Conservation (phyloP, 2,113 vertebrate genomes). For the Tenrec ecaudatus region DNA sequence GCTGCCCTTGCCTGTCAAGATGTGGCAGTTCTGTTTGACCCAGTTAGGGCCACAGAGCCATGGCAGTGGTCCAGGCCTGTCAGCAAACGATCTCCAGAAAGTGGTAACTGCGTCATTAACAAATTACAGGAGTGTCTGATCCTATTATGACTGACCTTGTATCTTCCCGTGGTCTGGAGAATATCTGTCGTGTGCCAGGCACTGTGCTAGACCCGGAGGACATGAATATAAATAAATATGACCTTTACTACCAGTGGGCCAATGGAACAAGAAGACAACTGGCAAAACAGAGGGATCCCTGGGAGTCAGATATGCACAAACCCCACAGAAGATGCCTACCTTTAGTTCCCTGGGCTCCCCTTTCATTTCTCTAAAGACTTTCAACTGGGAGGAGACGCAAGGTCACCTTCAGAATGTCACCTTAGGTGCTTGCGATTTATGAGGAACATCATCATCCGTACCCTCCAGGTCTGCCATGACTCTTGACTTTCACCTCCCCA, state of each 20-base stretch:
- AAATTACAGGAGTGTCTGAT: not conserved
- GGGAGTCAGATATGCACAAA: not conserved
- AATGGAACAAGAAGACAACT: not conserved
- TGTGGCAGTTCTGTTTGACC: no score
- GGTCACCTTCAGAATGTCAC: not conserved
- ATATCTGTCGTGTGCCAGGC: not conserved
- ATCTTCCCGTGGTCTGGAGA: not conserved
- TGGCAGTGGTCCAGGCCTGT: not conserved
- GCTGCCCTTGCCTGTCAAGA: not conserved
- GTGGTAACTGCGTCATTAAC: not conserved
- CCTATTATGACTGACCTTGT: not conserved
- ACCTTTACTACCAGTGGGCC: not conserved
- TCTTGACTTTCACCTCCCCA: conserved; percentile 48
- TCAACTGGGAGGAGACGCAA: conserved; percentile 37
- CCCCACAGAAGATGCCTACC: not conserved
- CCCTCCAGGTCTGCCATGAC: not conserved
- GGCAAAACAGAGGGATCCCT: not conserved
- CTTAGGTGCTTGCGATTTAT: not conserved
- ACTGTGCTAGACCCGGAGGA: not conserved
- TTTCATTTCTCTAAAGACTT: conserved; percentile 1
- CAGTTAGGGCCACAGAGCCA: not conserved
- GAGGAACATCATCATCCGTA: not conserved
- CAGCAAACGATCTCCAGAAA: not conserved
- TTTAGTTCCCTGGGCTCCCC: not conserved
- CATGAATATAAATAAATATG: not conserved